Base-by-base conservation (phyloP, 2,888 invertebrate genomes). In the Hypolimnas misippus region DNA sequence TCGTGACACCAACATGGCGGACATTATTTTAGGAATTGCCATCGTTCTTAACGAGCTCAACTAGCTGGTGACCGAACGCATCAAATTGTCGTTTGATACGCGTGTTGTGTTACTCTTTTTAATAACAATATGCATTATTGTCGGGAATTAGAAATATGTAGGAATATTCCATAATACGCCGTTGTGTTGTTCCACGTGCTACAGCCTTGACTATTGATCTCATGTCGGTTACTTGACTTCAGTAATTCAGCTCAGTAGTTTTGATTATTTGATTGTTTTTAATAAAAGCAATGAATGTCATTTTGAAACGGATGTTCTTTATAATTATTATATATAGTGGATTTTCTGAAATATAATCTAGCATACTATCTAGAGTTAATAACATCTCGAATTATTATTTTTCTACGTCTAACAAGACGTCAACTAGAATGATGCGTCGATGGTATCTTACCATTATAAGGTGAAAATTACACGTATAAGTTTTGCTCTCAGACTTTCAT, bases 21-120 rank as follows among this genome's bases (percentile, higher is more conserved):
- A 78, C 82, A 87, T 86, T 82, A 87, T 86, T 87, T 87, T 83
- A 81, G 85, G 84, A 87, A 87, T 87, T 85, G 86, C 80, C 83
- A 81, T 42, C 78, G 65, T 57, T 69, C 73, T 85, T 89, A 91
- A 91, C 90, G 79, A 89, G 90, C 90, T 90, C 82, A 91, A 91
- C 85, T 84, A 86, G 87, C 78, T 77, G 76, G 83, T 68, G 71
- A 69, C 70, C 66, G 70, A 66, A 68, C 68, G 59, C 65, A 67
- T 64, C 62, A 67, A 65, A 67, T 68, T 62, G 55, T 63, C 44
- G 44, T 25, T 49, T 64, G 62, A 57, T 59, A 56, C 60, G 54
- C 52, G 63, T 83, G 76, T 86, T 78, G 70, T 63, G 73, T 77
- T 80, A 82, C 83, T 75, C 75, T 76, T 79, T 83, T 81, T 77